Evolutionary conservation across 2,797 vertebrate species (phyloP).

Genomic region (Chanos chanos): DNA sequence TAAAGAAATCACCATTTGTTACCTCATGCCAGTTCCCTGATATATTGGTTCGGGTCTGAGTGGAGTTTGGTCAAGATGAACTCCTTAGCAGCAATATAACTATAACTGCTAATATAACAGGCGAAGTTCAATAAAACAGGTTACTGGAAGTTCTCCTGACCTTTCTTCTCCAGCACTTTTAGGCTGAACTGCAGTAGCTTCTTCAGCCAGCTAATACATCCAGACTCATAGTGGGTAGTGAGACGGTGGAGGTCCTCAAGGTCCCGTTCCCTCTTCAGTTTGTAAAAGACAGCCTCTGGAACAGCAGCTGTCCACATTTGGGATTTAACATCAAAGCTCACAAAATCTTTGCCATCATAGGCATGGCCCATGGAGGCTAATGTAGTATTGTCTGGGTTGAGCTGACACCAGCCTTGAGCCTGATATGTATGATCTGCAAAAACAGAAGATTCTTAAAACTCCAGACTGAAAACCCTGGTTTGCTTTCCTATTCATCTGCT

Average conservation of each 20-base stretch:
- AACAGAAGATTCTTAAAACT: too few species aligned
- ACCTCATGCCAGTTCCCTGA: too few species aligned
- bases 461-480: too few species aligned
- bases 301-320: constrained; percentile 24
- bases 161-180: constrained; percentile 1
- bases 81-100: too few species aligned
- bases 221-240: background rate
- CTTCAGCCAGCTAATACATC: constrained; percentile 15
- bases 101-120: too few species aligned
- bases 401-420: constrained; percentile 18
- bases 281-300: constrained; percentile 23
- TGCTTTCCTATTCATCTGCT: too few species aligned
- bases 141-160: background rate
- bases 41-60: too few species aligned
- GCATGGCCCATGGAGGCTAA: constrained; percentile 19
- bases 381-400: constrained; percentile 15
- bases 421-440: constrained; percentile 32
- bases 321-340: constrained; percentile 22
- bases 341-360: constrained; percentile 29
- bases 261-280: constrained; percentile 12
- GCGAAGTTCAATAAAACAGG: too few species aligned
- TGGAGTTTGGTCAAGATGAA: too few species aligned
- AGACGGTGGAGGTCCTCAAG: constrained; percentile 1
- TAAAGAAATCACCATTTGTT: too few species aligned
- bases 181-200: constrained; percentile 5